Base-by-base conservation (phyloP, 2,797 vertebrate genomes). In the Urocyon cinereoargenteus region DNA sequence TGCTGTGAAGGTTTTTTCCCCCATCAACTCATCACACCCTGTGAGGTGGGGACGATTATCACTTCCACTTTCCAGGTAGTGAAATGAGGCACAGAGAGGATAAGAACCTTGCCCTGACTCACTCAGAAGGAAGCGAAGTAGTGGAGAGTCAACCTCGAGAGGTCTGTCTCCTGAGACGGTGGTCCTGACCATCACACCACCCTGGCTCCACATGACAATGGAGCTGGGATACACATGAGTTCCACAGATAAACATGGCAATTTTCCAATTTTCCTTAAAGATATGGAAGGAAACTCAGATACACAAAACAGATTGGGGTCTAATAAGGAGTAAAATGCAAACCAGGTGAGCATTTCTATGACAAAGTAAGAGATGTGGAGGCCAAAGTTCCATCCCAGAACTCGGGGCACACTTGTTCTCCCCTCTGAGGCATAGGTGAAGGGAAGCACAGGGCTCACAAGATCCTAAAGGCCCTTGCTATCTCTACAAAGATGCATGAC, bases 381-480 rank as follows among this genome's bases (percentile, higher is more conserved):
- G 34, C 18, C 57, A 55, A 26, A 51, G 24, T n/a, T 88, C 40
- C 51, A 5, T 8, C 40, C n/a, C 61, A 55, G 66, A 62, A 53
- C 57, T 12, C 5, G 1, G 94, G 61, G 14, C 28, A 9, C 22
- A 12, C 45, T 16, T 79, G 70, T 21, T 45, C 16, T 53, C n/a
- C 70, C 87, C n/a, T 28, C 10, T 1, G 4, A 34, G 81, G 87
- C 21, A 2, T 7, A 49, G 34, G 40, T n/a, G 64, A 95, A 92
- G 36, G 57, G 61, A 79, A 51, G 72, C 61, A 40, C 31, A 31
- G 24, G 59, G 64, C 34, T 18, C 13, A 11, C 1, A 0, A 78
- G 96, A 92, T 97, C 91, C 59, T 92, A 82, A 82, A 92, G 85
- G 92, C 93, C 85, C 96, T 92, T 66, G 59, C 94, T 93, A 73